Conservation (phyloP, 2,113 vertebrate species). For the Daphoenositta chrysoptera region DNA sequence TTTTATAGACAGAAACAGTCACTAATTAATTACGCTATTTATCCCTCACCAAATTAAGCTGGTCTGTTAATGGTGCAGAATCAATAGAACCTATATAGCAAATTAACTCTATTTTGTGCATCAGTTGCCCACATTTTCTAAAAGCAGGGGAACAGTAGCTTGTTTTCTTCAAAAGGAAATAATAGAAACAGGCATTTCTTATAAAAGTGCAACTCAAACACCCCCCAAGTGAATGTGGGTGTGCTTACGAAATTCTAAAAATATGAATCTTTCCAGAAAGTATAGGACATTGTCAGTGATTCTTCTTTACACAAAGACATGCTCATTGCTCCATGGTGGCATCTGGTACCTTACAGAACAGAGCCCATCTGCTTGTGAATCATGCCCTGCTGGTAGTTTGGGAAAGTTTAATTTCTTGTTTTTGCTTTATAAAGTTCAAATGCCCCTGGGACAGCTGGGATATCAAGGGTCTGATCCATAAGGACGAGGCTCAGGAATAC, state of each 20-base stretch:
- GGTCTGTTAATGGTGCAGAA: not conserved
- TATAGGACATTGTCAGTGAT: not conserved
- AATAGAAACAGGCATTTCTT: not conserved
- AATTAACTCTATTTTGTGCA: not conserved
- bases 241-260: not conserved
- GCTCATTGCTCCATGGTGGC: not conserved
- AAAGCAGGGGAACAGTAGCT: not conserved
- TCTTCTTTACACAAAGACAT: not conserved
- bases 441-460: not conserved
- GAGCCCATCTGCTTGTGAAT: not conserved
- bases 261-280: not conserved
- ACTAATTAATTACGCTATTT: constrained; percentile 20
- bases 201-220: not conserved
- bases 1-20: not conserved
- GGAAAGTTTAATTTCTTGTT: not conserved
- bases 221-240: not conserved
- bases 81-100: not conserved
- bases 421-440: not conserved
- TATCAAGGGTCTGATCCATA: not conserved
- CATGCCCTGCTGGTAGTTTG: not conserved
- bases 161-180: not conserved
- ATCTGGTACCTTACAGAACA: not conserved
- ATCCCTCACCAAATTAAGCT: not conserved
- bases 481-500: not conserved
- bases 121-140: not conserved